These are phyloP conservation scores for Urosaurus nigricauda DNA, from an alignment of 2,797 vertebrate species.

Conservation along the genomic window DNA sequence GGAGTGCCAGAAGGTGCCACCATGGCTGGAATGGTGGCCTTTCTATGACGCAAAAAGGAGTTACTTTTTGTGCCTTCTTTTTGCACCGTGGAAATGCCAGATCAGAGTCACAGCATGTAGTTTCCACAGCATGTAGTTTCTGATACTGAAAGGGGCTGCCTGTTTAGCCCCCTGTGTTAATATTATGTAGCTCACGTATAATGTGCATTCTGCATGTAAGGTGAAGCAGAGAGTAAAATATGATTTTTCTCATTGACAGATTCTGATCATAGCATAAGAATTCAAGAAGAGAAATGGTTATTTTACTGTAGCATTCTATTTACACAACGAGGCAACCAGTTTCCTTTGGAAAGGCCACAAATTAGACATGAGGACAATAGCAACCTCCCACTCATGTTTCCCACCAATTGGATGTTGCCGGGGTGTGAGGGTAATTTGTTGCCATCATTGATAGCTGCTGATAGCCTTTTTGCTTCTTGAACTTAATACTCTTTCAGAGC, in stretches of 20 bases:
- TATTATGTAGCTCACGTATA: no score
- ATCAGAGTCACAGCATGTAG: no score
- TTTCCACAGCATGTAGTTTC: no score
- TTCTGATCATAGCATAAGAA: not conserved
- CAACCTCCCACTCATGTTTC: not conserved
- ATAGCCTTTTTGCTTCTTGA: not conserved
- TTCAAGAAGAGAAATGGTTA: not conserved
- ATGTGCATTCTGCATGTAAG: not conserved
- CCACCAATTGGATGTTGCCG: not conserved
- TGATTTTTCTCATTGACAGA: not conserved
- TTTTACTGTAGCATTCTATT: not conserved
- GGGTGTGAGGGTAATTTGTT: not conserved
- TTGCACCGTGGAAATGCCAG: no score
- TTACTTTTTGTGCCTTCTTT: no score
- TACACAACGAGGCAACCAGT: not conserved
- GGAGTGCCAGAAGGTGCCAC: no score
- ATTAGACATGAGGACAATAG: not conserved
- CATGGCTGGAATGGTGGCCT: no score
- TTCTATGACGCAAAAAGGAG: no score
- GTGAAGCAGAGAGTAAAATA: not conserved
- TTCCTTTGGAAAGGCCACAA: not conserved
- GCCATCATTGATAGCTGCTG: not conserved
- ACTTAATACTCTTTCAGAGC: not conserved
- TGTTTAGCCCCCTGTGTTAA: no score
- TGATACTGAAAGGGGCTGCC: no score